These are phyloP conservation scores for Arbacia lixula DNA, from an alignment of 53 echinoderm and acorn worm species.

Conservation along the genomic window DNA sequence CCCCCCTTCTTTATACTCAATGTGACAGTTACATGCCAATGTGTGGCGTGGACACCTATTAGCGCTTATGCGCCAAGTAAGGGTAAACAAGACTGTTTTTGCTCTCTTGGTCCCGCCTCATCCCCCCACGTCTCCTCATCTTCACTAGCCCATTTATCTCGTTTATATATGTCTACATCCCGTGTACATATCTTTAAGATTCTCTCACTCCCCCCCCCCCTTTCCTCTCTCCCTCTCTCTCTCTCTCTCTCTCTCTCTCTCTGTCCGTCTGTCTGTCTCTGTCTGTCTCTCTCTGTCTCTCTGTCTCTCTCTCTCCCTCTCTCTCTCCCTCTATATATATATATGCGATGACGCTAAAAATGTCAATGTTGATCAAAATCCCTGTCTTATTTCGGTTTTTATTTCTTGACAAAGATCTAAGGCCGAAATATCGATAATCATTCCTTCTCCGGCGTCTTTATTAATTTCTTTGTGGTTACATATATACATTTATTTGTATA, in stretches of 20 bases:
- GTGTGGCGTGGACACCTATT: conserved; percentile 29
- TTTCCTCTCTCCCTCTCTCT: neutral
- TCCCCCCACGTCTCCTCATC: neutral
- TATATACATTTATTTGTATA: no score
- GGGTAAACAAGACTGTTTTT: neutral
- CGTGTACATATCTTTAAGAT: neutral
- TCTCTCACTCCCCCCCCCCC: no score
- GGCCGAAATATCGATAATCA: no score
- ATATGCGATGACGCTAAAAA: no score
- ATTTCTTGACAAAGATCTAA: no score
- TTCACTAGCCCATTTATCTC: no score
- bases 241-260: neutral
- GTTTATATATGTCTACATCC: no score
- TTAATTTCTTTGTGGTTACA: no score
- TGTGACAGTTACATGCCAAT: conserved; percentile 41
- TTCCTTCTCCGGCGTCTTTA: no score
- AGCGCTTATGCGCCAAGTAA: conserved; percentile 33
- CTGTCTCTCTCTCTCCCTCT: conserved; percentile 14
- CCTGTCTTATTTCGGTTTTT: no score
- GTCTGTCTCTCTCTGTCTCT: neutral
- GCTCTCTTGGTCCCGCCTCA: neutral
- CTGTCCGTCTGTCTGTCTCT: neutral
- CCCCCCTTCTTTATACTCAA: conserved; percentile 1
- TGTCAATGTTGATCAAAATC: no score
- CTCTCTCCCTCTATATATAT: neutral